Evolutionary conservation across 1,140 invertebrate species (phyloP).

Genomic region (Caerostris extrusa): DNA sequence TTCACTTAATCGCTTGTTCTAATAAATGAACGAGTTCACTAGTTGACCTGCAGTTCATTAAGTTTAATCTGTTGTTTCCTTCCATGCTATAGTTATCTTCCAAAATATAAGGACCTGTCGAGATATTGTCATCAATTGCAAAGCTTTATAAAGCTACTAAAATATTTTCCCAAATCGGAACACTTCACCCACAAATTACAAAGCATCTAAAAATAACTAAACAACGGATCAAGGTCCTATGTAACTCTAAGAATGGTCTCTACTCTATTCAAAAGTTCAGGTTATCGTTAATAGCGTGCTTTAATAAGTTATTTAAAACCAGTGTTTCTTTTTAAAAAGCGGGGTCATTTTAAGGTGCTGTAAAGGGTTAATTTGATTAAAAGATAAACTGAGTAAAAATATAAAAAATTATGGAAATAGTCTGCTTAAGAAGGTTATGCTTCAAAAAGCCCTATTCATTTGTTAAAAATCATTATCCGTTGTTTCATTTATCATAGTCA

Average conservation of each 20-base stretch:
- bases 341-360: slow-evolving; percentile 14
- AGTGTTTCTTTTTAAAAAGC: not conserved
- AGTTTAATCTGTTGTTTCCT: not conserved
- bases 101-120: slow-evolving; percentile 35
- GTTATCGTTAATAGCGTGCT: not conserved
- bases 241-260: not conserved
- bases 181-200: slow-evolving; percentile 14
- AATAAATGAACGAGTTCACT: not conserved
- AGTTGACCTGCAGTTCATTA: not conserved
- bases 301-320: slow-evolving; percentile 34
- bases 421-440: not conserved
- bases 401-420: slow-evolving; percentile 11
- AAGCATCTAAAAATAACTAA: not conserved
- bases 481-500: not conserved
- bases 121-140: not conserved
- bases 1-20: not conserved
- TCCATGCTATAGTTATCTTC: not conserved
- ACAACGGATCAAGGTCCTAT: not conserved
- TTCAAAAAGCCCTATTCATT: not conserved
- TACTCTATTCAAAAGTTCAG: not conserved
- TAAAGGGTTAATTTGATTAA: slow-evolving; percentile 23
- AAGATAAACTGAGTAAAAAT: slow-evolving; percentile 11
- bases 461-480: not conserved
- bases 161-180: not conserved
- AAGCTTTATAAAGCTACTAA: not conserved